Evolutionary conservation across 2,797 vertebrate species (phyloP).

Genomic region (Myiotriccus ornatus): DNA sequence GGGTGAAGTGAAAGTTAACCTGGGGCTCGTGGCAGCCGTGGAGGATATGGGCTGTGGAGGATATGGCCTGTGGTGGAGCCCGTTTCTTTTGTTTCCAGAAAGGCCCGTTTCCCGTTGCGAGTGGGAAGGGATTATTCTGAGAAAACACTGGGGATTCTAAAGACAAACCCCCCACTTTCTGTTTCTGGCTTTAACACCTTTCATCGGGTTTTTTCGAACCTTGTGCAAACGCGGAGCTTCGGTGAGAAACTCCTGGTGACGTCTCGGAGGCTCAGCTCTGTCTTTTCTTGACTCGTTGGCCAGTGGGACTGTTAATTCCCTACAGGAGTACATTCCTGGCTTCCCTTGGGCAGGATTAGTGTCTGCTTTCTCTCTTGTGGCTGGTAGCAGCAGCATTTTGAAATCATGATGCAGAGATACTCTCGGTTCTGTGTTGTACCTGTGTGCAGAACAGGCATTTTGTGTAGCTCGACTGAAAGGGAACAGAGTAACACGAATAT

Average conservation of each 20-base stretch:
- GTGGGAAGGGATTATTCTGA: not conserved
- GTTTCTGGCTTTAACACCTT: not conserved
- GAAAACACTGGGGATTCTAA: not conserved
- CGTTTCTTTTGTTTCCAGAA: not conserved
- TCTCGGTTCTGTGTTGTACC: not conserved
- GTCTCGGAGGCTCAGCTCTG: not conserved
- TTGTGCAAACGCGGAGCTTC: accelerated
- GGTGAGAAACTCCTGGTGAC: not conserved
- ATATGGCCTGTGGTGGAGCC: accelerated
- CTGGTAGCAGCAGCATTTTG: not conserved
- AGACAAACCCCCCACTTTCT: not conserved
- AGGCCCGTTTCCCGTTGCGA: not conserved
- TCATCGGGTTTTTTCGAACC: not conserved
- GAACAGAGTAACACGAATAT: not conserved
- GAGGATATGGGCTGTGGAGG: accelerated
- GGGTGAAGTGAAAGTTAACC: not conserved
- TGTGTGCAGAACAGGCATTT: not conserved
- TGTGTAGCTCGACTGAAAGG: not conserved
- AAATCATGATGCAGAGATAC: accelerated
- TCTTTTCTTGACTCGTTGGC: not conserved
- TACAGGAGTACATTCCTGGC: not conserved
- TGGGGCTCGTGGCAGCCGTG: not conserved
- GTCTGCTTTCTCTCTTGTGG: not conserved
- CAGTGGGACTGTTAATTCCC: not conserved
- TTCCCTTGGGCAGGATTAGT: not conserved